Conservation (phyloP, 2,797 vertebrate species). For the Neostethus bicornis region DNA sequence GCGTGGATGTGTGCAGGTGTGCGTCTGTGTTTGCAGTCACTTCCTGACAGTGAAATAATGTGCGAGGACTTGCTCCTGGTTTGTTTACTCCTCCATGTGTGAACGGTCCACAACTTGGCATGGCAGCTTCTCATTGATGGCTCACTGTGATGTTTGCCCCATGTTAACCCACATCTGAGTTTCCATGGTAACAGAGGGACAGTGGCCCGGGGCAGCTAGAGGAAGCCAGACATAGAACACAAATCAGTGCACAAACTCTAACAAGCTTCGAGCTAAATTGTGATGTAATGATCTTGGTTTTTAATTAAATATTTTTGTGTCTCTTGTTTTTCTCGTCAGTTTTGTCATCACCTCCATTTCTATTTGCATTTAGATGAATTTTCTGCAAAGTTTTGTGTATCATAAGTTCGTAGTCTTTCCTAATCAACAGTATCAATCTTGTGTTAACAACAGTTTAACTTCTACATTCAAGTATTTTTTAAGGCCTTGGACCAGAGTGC, state of each 20-base stretch:
- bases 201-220: conserved; percentile 55
- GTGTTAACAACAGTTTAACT: too few relatives aligned
- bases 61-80: conserved; percentile 9
- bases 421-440: too few relatives aligned
- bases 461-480: neutral
- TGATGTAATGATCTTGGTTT: neutral
- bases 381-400: too few relatives aligned
- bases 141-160: conserved; percentile 57
- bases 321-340: conserved; percentile 4
- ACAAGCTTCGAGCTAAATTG: conserved; percentile 33
- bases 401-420: too few relatives aligned
- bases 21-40: conserved; percentile 21
- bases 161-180: conserved; percentile 72
- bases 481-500: neutral
- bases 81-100: conserved; percentile 22
- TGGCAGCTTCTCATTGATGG: conserved; percentile 47
- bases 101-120: conserved; percentile 29
- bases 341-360: neutral
- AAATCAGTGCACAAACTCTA: conserved; percentile 45
- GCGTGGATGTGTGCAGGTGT: conserved; percentile 41
- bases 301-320: conserved; percentile 2
- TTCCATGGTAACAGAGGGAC: conserved; percentile 73
- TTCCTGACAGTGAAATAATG: conserved; percentile 19
- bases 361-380: conserved; percentile 7
- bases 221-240: conserved; percentile 52